Evolutionary conservation across 2,888 invertebrate species (phyloP).

Genomic region (Monoplex corrugatus): DNA sequence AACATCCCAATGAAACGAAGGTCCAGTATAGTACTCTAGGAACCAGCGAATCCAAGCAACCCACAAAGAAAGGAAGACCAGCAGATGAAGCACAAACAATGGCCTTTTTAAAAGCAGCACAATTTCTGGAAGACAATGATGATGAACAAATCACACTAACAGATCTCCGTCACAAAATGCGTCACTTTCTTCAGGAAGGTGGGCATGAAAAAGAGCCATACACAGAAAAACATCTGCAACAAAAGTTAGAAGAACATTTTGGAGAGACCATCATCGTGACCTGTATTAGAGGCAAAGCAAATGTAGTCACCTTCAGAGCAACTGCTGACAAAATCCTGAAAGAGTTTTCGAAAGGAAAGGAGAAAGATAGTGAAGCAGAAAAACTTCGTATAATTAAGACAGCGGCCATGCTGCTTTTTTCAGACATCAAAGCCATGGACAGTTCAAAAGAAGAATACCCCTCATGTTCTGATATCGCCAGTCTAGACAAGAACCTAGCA

Average conservation of each 20-base stretch:
- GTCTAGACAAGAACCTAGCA: neutral
- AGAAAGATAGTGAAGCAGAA: neutral
- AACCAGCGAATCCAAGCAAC: neutral
- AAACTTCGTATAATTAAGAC: neutral
- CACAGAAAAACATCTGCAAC: too few relatives aligned
- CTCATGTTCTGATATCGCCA: neutral
- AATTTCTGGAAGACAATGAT: neutral
- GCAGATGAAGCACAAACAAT: neutral
- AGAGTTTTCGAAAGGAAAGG: neutral
- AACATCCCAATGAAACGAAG: neutral
- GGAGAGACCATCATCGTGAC: neutral
- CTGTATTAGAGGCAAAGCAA: neutral
- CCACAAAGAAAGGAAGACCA: neutral
- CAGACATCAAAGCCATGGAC: neutral
- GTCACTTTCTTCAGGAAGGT: neutral
- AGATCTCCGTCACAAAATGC: neutral
- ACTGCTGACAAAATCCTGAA: neutral
- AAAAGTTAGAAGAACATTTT: neutral
- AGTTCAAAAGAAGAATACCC: neutral
- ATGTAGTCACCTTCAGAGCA: neutral
- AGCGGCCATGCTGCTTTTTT: neutral
- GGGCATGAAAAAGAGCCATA: neutral
- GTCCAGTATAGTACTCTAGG: neutral
- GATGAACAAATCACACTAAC: constrained; percentile 19
- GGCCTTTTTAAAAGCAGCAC: neutral